Evolutionary conservation across 1,140 invertebrate genomes (phyloP).

Genomic region (Muscidifurax raptorellus): DNA sequence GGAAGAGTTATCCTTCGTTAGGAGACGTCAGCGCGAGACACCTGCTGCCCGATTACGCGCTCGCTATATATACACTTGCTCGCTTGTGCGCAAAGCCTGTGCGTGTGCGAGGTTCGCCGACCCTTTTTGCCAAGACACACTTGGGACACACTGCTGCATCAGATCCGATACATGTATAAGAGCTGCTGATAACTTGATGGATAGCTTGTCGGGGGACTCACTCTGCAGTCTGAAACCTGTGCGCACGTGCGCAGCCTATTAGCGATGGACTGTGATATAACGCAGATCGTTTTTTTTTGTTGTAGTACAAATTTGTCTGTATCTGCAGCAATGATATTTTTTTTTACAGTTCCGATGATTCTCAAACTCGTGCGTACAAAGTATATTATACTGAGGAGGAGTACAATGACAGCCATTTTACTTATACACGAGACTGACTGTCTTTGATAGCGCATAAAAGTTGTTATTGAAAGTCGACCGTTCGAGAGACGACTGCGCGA

Average conservation of each 20-base stretch:
- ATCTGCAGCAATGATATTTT: too few relatives aligned
- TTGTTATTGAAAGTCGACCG: neutral
- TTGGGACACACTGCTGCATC: neutral
- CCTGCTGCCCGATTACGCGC: constrained; percentile 69
- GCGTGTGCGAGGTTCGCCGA: constrained; percentile 56
- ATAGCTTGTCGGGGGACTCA: neutral
- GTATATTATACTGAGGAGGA: too few relatives aligned
- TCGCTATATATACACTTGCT: too few relatives aligned
- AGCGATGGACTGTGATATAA: neutral
- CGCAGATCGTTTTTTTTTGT: too few relatives aligned
- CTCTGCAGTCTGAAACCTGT: neutral
- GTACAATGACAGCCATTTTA: neutral
- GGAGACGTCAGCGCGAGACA: constrained; percentile 65
- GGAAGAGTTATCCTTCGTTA: constrained; percentile 66
- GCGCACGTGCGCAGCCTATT: neutral
- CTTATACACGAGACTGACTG: neutral
- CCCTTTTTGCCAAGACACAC: neutral
- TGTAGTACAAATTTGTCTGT: too few relatives aligned
- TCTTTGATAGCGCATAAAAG: neutral
- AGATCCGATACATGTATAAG: neutral
- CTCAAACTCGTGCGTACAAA: too few relatives aligned
- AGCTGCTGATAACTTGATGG: constrained; percentile 1
- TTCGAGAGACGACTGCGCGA: neutral
- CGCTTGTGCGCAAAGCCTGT: constrained; percentile 2
- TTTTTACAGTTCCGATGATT: too few relatives aligned